Evolutionary conservation across 2,113 vertebrate species (phyloP).

Genomic region (Nyctibius bracteatus): DNA sequence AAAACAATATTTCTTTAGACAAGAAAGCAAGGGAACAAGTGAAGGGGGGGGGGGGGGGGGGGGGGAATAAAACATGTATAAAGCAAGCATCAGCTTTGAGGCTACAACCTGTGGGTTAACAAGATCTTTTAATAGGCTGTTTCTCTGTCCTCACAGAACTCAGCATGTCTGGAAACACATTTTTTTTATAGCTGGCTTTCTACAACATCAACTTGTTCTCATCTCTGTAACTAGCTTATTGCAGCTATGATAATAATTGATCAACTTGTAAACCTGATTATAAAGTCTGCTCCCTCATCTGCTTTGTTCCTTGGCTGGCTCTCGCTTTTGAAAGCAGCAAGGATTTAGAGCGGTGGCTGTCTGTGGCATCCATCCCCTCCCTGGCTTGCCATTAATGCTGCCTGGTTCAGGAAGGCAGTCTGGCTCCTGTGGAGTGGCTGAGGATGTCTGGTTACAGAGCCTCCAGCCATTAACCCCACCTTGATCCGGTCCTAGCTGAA

Average conservation of each 20-base stretch:
- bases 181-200: background rate
- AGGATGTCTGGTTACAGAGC: background rate
- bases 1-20: background rate
- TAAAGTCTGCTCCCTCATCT: background rate
- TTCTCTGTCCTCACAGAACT: background rate
- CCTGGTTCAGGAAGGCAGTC: background rate
- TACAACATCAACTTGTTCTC: background rate
- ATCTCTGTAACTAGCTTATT: conserved; percentile 1
- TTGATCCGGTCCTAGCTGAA: background rate
- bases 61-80: background rate
- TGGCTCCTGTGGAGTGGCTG: background rate
- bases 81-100: background rate
- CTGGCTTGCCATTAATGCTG: background rate
- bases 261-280: conserved; percentile 8
- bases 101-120: background rate
- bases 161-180: background rate
- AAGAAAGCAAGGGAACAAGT: background rate
- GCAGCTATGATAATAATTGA: background rate
- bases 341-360: background rate
- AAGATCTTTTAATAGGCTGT: background rate
- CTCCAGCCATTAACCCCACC: background rate
- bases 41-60: background rate
- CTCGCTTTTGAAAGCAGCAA: background rate
- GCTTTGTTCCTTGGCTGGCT: background rate
- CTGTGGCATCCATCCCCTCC: background rate